Evolutionary conservation across 2,113 vertebrate species (phyloP), one percentile per base, ranked within the genome.

Genomic region (Corythoichthys haematopterus): DNA sequence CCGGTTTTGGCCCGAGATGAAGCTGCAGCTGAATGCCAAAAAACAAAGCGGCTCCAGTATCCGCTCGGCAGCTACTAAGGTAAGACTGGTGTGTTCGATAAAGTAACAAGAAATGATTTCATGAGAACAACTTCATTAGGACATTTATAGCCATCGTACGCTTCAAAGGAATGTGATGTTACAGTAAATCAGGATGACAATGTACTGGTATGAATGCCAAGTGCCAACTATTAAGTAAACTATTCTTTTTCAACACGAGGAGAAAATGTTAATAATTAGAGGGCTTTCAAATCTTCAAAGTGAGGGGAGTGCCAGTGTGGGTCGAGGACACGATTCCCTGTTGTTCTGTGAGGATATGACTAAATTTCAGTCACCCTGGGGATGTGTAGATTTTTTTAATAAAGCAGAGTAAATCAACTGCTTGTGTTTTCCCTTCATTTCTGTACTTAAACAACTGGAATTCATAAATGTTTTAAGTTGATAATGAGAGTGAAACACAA

Each of bases 201-300:
- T 48, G 85, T 90, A 87, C 88, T 87, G 87, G 88, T 88, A 90
- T 89, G 85, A 83, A 79, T 79, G 84, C 85, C 86, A 81, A 88
- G 85, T 90, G 86, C 86, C 85, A 88, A 88, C 86, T 84, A 85
- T 87, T 88, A 85, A 86, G 84, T 85, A 84, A 87, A 86, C 74
- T 75, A 74, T 87, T 88, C 82, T 85, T 84, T 78, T 79, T 84
- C 73, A 71, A 75, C 74, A 69, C 78, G 74, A 78, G 85, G 73
- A 36, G 77, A 82, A 88, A 88, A 85, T 74, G 82, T 87, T 84
- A 91, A 89, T 88, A 89, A 90, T 91, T 90, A 91, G 78, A 90
- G 77, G 80, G 79, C 85, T 85, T 87, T 90, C 85, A 85, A 89
- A 82, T 86, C 87, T 90, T 91, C 90, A 92, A 91, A 91, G 90